Percentiles rank a stretch among this genome's conserved stretches.
phyloP scores from a whole-genome alignment of 2,797 vertebrate genomes.

The Pyrocephalus nanus region DNA sequence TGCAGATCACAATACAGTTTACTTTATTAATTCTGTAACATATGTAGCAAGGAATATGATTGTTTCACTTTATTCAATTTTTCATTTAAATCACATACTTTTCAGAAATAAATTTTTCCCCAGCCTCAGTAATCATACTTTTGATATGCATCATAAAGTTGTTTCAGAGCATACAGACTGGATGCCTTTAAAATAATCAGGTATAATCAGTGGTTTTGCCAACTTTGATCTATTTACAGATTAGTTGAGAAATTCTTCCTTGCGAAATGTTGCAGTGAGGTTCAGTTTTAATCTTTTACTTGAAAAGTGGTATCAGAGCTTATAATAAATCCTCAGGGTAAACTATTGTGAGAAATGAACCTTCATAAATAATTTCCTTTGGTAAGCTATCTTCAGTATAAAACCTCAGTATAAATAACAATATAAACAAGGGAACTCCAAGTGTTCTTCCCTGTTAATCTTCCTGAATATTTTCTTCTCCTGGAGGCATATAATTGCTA shows the following conservation, averaged over 20 bases:
- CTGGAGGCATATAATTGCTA: neutral
- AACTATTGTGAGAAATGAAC: neutral
- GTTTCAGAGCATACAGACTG: neutral
- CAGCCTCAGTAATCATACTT: neutral
- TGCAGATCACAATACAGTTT: neutral
- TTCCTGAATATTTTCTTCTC: neutral
- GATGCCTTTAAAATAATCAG: neutral
- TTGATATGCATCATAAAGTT: neutral
- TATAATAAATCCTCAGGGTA: neutral
- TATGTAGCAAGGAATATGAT: neutral
- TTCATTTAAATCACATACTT: neutral
- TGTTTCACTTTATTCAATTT: neutral
- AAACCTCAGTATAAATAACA: neutral
- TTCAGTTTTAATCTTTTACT: neutral
- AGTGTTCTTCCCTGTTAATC: neutral
- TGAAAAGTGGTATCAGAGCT: neutral
- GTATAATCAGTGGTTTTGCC: neutral
- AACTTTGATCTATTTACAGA: neutral
- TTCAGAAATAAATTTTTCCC: neutral
- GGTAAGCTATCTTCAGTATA: neutral
- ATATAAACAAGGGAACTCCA: neutral
- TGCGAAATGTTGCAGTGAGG: neutral
- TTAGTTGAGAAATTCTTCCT: neutral
- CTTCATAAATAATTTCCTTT: neutral
- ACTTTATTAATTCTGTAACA: neutral